These are phyloP conservation scores for Drosophila kurseongensis DNA, from an alignment of 1,140 invertebrate species.

Conservation along the genomic window DNA sequence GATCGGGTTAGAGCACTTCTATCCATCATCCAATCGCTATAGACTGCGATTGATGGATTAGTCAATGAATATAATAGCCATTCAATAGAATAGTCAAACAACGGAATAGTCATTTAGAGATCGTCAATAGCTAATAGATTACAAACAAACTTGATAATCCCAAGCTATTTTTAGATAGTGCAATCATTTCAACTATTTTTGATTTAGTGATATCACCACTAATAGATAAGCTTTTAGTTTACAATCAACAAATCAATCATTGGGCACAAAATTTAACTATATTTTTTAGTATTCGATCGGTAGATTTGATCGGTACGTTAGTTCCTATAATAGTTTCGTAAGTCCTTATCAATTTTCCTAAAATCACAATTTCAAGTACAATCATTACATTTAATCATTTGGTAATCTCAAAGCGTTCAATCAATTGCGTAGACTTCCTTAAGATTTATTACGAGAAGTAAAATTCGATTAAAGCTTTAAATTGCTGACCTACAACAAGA, in stretches of 20 bases:
- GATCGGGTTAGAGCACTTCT: neutral
- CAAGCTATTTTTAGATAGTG: neutral
- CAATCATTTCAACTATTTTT: conserved; percentile 4
- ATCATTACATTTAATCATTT: neutral
- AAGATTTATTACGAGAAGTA: conserved; percentile 3
- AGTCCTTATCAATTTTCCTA: neutral
- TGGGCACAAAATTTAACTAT: no score
- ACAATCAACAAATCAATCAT: neutral
- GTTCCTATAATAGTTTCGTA: neutral
- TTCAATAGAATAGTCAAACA: conserved; percentile 5
- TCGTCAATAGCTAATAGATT: neutral
- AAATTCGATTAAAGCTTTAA: conserved; percentile 7
- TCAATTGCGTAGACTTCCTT: neutral
- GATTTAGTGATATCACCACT: conserved; percentile 12
- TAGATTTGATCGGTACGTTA: no score
- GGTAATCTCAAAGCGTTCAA: neutral
- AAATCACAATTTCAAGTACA: no score
- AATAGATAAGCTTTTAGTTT: neutral
- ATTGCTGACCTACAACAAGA: conserved; percentile 36
- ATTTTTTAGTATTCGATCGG: no score
- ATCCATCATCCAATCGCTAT: neutral
- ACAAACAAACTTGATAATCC: conserved; percentile 2
- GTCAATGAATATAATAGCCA: conserved; percentile 9
- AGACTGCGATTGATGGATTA: conserved; percentile 2
- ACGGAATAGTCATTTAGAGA: neutral